Conservation (phyloP, 2,888 invertebrate species). For the Eurois occulta region DNA sequence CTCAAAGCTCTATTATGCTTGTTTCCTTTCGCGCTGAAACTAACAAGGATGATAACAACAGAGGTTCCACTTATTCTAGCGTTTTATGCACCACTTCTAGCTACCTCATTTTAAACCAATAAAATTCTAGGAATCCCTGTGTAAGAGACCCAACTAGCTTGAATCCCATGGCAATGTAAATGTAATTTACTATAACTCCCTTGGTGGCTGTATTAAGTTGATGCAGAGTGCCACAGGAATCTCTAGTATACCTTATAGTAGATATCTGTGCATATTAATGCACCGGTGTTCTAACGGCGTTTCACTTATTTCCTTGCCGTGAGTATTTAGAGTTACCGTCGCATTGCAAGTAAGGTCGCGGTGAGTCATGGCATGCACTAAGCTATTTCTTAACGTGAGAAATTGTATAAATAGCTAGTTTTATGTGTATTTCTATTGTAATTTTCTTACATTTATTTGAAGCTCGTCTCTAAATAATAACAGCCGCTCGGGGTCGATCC, state of each 20-base stretch:
- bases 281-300: not conserved
- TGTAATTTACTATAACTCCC: slow-evolving; percentile 6
- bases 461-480: no score
- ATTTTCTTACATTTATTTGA: no score
- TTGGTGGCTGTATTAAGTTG: not conserved
- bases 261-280: slow-evolving; percentile 1
- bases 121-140: not conserved
- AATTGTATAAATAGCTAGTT: no score
- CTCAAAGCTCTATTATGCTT: not conserved
- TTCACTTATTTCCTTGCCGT: not conserved
- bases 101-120: not conserved
- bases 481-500: no score
- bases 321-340: not conserved
- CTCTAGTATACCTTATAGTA: not conserved
- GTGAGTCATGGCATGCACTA: not conserved
- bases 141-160: not conserved
- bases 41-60: not conserved
- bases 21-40: not conserved
- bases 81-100: not conserved
- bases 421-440: no score
- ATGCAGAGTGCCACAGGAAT: slow-evolving; percentile 15
- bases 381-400: not conserved
- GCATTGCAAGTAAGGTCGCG: not conserved
- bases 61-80: not conserved
- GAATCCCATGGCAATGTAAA: slow-evolving; percentile 8